Evolutionary conservation across 2,113 vertebrate genomes (phyloP).

Genomic region (Chamaetylas fuelleborni): DNA sequence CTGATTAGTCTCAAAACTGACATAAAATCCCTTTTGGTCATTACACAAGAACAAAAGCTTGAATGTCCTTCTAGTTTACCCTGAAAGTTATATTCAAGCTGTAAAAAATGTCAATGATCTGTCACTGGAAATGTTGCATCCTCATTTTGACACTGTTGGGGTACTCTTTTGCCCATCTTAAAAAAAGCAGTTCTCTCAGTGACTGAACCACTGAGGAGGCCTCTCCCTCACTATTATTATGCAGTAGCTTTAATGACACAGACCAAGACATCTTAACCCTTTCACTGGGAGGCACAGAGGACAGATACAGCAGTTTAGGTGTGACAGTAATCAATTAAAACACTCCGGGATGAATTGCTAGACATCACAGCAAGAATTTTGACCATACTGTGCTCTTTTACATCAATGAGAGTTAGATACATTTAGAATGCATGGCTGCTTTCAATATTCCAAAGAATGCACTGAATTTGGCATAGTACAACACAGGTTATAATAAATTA

Average conservation of each 20-base stretch:
- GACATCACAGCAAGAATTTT: not conserved
- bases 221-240: not conserved
- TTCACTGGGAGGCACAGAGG: not conserved
- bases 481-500: not conserved
- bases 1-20: not conserved
- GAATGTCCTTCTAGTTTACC: not conserved
- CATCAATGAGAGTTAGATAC: fast-evolving
- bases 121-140: not conserved
- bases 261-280: not conserved
- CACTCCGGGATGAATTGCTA: not conserved
- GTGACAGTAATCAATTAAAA: not conserved
- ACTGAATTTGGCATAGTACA: not conserved
- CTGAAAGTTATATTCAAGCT: not conserved
- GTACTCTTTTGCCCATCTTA: not conserved
- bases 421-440: not conserved
- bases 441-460: not conserved
- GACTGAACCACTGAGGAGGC: not conserved
- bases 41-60: not conserved
- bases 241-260: not conserved
- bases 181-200: not conserved
- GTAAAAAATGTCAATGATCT: not conserved
- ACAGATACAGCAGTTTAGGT: not conserved
- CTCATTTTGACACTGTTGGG: not conserved
- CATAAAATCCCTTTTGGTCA: not conserved
- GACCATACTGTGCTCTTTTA: not conserved